Percentiles rank a stretch among this genome's conserved stretches.
phyloP scores from a whole-genome alignment of 2,113 vertebrate genomes.

The Neoarius graeffei region DNA sequence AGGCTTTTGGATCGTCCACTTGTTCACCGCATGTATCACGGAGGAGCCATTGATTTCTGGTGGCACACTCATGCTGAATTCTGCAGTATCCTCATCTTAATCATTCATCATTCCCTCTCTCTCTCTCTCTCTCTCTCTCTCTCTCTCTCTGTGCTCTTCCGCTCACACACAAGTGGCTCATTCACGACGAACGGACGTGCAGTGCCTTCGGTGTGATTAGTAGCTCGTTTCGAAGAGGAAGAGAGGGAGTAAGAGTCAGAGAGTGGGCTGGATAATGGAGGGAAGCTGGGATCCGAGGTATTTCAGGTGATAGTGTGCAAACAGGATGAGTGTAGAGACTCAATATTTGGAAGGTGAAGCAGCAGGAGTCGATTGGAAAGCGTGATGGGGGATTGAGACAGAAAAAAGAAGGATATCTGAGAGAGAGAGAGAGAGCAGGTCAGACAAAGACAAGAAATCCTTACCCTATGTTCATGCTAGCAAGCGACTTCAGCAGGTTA shows the following conservation, averaged over 20 bases:
- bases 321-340: background rate
- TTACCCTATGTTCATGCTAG: background rate
- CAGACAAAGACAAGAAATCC: background rate
- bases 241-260: background rate
- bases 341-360: too few species aligned
- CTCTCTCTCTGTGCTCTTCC: constrained; percentile 2
- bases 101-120: constrained; percentile 15
- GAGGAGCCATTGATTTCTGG: constrained; percentile 5
- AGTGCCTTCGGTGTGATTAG: background rate
- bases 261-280: background rate
- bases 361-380: too few species aligned
- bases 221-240: background rate
- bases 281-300: constrained; percentile 9
- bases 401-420: background rate
- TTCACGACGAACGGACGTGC: constrained; percentile 20
- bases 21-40: background rate
- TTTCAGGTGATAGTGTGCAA: constrained; percentile 5
- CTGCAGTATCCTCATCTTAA: constrained; percentile 6
- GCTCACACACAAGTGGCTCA: constrained; percentile 25
- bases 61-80: background rate
- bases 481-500: background rate
- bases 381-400: too few species aligned
- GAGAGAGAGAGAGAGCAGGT: background rate
- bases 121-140: constrained; percentile 2
- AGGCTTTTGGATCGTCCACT: background rate